Percentiles rank a stretch among this genome's conserved stretches.
Conservation (phyloP, 2,113 vertebrate genomes). For the Anolis sagrei region DNA sequence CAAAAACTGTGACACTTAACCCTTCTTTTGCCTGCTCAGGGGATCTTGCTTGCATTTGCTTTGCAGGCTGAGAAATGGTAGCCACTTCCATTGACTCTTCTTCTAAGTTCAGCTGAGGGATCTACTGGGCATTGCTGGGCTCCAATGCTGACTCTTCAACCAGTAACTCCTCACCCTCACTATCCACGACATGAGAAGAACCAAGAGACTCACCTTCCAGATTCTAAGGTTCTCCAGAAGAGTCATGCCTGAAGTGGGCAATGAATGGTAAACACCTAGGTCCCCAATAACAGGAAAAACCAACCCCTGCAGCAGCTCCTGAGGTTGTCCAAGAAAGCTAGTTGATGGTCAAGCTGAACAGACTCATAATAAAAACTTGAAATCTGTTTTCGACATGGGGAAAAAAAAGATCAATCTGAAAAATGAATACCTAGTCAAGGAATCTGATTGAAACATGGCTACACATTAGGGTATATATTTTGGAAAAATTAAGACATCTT, state of each 20-base stretch:
- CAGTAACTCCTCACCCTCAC: no score
- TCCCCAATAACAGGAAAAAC: not conserved
- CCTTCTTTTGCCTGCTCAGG: no score
- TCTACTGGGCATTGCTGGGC: no score
- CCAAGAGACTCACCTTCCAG: not conserved
- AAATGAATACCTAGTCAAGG: not conserved
- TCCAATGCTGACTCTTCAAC: no score
- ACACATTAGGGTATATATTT: not conserved
- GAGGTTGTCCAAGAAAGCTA: not conserved
- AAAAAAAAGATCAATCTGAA: not conserved
- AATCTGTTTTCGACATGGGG: not conserved
- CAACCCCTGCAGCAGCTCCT: not conserved
- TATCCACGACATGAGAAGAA: no score
- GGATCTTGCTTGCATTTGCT: no score
- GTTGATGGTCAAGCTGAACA: not conserved
- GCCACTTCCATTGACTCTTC: no score
- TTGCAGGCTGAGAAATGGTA: no score
- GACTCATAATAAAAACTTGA: no score
- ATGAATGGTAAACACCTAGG: not conserved
- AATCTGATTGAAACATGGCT: not conserved
- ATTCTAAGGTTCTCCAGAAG: not conserved
- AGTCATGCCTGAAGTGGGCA: not conserved
- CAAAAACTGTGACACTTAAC: no score
- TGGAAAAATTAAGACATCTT: constrained; percentile 41
- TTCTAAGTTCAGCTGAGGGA: no score